These are phyloP conservation scores for Vulpes ferrilata DNA, from an alignment of 2,113 vertebrate genomes.

Conservation along the genomic window DNA sequence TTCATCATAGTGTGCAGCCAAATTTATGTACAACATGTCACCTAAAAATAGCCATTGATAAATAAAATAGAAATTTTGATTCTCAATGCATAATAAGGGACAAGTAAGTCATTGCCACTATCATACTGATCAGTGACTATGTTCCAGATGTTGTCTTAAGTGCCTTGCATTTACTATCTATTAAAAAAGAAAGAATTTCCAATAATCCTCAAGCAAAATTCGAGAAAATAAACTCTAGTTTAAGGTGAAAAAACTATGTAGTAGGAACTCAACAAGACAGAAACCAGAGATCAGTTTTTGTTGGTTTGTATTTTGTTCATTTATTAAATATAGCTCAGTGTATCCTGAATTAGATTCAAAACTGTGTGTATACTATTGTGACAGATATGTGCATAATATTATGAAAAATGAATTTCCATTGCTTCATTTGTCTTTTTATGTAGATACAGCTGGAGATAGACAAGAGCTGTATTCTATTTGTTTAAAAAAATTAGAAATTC, in stretches of 20 bases:
- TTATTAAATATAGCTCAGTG: neutral
- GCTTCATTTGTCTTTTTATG: neutral
- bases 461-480: neutral
- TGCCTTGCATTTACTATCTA: neutral
- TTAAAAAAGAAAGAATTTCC: neutral
- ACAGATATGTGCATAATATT: neutral
- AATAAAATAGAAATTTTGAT: neutral
- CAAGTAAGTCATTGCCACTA: neutral
- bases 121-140: neutral
- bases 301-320: neutral
- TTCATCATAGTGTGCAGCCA: neutral
- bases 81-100: neutral
- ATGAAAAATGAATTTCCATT: neutral
- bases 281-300: neutral
- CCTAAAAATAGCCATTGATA: neutral
- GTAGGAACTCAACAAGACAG: neutral
- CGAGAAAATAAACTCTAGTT: neutral
- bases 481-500: slow-evolving; percentile 45
- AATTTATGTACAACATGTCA: neutral
- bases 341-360: neutral
- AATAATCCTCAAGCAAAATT: neutral
- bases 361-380: neutral
- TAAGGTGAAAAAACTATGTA: neutral
- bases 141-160: neutral
- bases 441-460: neutral